Evolutionary conservation across 2,888 invertebrate genomes (phyloP).

Genomic region (Temnothorax rugatulus): DNA sequence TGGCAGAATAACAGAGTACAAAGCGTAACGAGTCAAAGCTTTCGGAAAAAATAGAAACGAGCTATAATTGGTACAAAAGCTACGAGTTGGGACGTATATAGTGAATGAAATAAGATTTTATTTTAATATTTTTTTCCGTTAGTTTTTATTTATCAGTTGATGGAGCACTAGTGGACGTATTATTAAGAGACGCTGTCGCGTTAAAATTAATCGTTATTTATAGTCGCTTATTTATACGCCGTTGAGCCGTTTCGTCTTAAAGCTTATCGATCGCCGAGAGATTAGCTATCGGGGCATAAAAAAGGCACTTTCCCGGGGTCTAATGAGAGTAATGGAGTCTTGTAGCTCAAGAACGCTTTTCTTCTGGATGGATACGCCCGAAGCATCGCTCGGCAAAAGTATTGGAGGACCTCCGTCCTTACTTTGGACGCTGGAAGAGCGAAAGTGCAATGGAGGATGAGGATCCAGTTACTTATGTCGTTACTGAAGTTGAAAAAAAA

Average conservation of each 20-base stretch:
- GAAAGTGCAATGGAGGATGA: constrained; percentile 49
- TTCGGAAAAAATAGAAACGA: constrained; percentile 4
- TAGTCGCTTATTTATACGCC: constrained; percentile 38
- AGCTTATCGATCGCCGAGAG: constrained; percentile 53
- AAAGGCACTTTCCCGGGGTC: constrained; percentile 46
- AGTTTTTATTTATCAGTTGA: constrained; percentile 10
- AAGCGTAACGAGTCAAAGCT: constrained; percentile 34
- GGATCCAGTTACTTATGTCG: constrained; percentile 54
- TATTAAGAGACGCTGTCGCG: constrained; percentile 18
- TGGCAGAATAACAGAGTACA: constrained; percentile 4
- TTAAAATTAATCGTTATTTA: constrained; percentile 50
- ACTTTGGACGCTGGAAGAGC: constrained; percentile 7
- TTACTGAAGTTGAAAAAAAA: constrained; percentile 54
- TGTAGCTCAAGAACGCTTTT: constrained; percentile 53
- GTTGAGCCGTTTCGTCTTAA: constrained; percentile 38
- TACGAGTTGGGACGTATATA: not conserved
- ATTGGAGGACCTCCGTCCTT: constrained; percentile 38
- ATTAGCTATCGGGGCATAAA: constrained; percentile 51
- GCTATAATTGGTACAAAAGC: constrained; percentile 20
- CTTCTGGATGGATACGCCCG: constrained; percentile 56
- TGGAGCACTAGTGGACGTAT: not conserved
- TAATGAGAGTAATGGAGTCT: constrained; percentile 58
- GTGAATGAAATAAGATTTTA: constrained; percentile 14
- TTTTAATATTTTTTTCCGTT: not conserved
- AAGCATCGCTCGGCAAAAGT: constrained; percentile 47